phyloP scores from a whole-genome alignment of 64 coral and sea anemone species.

The Montipora foliosa region DNA sequence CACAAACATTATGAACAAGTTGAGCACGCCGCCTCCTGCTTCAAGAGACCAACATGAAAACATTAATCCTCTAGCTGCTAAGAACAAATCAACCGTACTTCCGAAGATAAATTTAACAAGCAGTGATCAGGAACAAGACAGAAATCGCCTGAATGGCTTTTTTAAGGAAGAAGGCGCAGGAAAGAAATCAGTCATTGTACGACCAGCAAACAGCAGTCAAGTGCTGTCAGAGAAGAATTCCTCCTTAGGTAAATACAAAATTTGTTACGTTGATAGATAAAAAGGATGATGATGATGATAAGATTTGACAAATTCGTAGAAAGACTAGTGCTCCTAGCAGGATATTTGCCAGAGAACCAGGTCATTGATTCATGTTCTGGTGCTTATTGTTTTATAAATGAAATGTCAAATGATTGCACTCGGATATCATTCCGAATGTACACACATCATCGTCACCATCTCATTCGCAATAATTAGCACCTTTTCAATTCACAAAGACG shows the following conservation, averaged over 20 bases:
- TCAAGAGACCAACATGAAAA: neutral
- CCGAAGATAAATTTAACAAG: conserved; percentile 6
- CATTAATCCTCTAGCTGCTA: neutral
- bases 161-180: conserved; percentile 27
- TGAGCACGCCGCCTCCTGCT: neutral
- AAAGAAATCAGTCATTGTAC: conserved; percentile 28
- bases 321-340: too few relatives aligned
- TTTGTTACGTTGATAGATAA: too few relatives aligned
- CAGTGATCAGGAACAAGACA: neutral
- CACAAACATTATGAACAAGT: conserved; percentile 29
- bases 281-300: neutral
- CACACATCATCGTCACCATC: too few relatives aligned
- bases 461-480: too few relatives aligned
- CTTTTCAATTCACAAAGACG: too few relatives aligned
- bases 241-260: neutral
- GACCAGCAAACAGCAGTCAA: neutral
- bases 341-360: too few relatives aligned
- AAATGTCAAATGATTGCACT: too few relatives aligned
- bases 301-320: neutral
- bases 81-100: neutral
- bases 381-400: too few relatives aligned
- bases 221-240: neutral
- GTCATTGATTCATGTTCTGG: too few relatives aligned
- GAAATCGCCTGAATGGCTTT: conserved; percentile 41
- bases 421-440: too few relatives aligned